Conservation (phyloP, 2,888 invertebrate genomes). For the Chaetogeoica ovagalla region DNA sequence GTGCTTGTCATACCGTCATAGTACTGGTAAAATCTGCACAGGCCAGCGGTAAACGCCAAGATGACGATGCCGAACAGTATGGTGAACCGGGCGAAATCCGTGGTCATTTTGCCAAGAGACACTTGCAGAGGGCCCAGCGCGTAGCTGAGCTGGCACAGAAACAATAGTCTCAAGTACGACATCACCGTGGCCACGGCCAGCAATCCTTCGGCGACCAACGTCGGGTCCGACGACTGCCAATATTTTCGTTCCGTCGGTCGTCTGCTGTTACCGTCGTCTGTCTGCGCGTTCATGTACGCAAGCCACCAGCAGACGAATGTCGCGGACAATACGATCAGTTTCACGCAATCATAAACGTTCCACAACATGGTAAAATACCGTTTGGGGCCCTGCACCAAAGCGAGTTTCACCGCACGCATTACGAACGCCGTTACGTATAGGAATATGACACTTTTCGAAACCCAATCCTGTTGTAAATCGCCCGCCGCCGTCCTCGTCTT, state of each 20-base stretch:
- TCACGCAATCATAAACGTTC: too few relatives aligned
- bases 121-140: too few relatives aligned
- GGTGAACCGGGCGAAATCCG: conserved; percentile 68
- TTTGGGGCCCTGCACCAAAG: conserved; percentile 60
- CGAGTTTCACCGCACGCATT: neutral
- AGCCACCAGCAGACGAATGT: conserved; percentile 68
- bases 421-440: neutral
- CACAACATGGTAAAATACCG: conserved; percentile 65
- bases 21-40: conserved; percentile 68
- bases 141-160: conserved; percentile 68
- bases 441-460: neutral
- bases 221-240: conserved; percentile 67
- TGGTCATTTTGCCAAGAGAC: conserved; percentile 70
- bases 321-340: conserved; percentile 64
- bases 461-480: neutral
- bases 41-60: conserved; percentile 64
- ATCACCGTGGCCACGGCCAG: conserved; percentile 70
- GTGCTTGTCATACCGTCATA: conserved; percentile 68
- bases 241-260: neutral
- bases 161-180: conserved; percentile 68
- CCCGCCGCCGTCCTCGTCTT: neutral
- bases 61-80: conserved; percentile 67
- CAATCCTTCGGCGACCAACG: conserved; percentile 69
- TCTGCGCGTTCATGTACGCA: conserved; percentile 64
- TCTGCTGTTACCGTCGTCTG: conserved; percentile 63